Percentiles rank a stretch among this genome's conserved stretches.
Conservation (phyloP, 2,113 vertebrate species). For the Blennius ocellaris region DNA sequence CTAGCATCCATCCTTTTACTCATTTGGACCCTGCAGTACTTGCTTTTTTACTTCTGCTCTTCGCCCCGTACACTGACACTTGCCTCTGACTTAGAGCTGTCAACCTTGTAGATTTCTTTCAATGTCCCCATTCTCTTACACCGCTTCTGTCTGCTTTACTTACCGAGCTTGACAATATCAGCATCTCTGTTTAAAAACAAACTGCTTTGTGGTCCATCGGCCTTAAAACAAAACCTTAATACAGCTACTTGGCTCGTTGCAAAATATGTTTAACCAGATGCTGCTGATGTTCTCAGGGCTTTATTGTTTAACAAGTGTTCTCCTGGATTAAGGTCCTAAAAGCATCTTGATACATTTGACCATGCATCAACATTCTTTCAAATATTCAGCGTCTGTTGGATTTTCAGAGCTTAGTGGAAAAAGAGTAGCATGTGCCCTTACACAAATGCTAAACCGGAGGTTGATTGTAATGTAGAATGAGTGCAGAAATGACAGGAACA, state of each 20-base stretch:
- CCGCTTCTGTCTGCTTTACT: neutral
- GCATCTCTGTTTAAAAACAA: slow-evolving; percentile 33
- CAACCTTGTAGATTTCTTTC: neutral
- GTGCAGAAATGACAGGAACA: neutral
- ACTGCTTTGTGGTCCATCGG: no score
- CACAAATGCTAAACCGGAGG: neutral
- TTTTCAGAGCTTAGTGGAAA: slow-evolving; percentile 21
- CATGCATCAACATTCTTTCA: neutral
- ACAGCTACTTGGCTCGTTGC: neutral
- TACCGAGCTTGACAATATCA: slow-evolving; percentile 54
- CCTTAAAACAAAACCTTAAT: no score
- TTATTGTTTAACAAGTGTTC: slow-evolving; percentile 21
- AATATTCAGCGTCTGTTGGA: slow-evolving; percentile 20
- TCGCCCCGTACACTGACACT: slow-evolving; percentile 1
- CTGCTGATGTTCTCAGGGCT: slow-evolving; percentile 70
- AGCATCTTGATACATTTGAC: slow-evolving; percentile 3
- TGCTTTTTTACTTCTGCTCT: slow-evolving; percentile 29
- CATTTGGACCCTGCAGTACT: slow-evolving; percentile 31
- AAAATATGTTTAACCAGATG: neutral
- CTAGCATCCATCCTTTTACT: slow-evolving; percentile 24
- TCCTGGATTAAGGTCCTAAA: slow-evolving; percentile 35
- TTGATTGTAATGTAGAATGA: neutral
- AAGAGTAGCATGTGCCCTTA: slow-evolving; percentile 29
- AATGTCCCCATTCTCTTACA: slow-evolving; percentile 4
- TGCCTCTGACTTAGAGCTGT: slow-evolving; percentile 17